Evolutionary conservation across 1,140 invertebrate genomes (phyloP), one percentile per base, ranked within the genome.

Genomic region (Bombus consobrinus): DNA sequence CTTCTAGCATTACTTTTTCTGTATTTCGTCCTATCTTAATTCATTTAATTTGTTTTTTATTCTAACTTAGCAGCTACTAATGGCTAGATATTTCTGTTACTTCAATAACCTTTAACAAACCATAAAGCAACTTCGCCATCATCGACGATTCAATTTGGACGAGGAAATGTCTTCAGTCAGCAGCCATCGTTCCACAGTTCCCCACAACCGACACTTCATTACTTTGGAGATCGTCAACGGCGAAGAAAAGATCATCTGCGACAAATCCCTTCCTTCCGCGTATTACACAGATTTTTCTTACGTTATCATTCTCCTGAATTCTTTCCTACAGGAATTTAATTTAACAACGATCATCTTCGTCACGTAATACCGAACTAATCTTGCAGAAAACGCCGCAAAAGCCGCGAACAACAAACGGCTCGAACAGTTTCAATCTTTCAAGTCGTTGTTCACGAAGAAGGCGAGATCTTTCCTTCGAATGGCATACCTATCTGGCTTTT

Each of bases 401-500:
- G 1, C 18, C 47, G 18, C 47, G 18, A 53, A 53, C 47, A 53
- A 22, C 47, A 53, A 53, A 53, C 47, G 22, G 47, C 47, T 53
- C 5, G 5, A 22, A 53, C 47, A 22, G 18, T 28, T 62, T 13
- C 28, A 71, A 53, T 25, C 39, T 71, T 59, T 25, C 43, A 10
- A 28, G 32, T 25, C 15, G 77, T 79, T 39, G 68, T 72, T 47
- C 77, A 34, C 57, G 10, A 15, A 79, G 76, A 28, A 62, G 47
- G 32, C 74, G 18, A 22, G 76, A 34, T 39, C 4, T 28, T 66
- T 68, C 74, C 41, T 85, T 72, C 76, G 76, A 32, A 32, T 43
- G 66, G 75, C 75, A 41, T 71, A 62, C 28, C 12, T 62, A 62
- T 62, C 53, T 68, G 57, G 76, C 32, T 85, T 80, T 73, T 37